A percentile compares a stretch with the other conserved stretches of the same genome.
These are phyloP conservation scores for Calidris pugnax DNA, from an alignment of 2,113 vertebrate genomes.

Conservation along the genomic window DNA sequence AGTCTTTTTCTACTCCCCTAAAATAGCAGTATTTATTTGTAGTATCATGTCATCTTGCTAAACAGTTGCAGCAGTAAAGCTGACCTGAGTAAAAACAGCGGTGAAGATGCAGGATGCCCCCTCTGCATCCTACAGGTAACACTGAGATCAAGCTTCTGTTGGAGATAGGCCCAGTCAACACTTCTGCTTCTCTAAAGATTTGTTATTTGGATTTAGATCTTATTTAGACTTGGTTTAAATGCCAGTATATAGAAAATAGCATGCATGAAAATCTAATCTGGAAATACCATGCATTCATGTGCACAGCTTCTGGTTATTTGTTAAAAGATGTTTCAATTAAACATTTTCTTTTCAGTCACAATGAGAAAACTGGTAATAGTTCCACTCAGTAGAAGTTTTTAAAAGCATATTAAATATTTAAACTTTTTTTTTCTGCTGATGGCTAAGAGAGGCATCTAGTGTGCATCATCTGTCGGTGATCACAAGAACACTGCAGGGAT, in stretches of 20 bases:
- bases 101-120: not conserved
- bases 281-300: not conserved
- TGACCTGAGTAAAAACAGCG: not conserved
- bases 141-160: not conserved
- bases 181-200: not conserved
- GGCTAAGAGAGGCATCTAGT: not conserved
- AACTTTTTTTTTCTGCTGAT: not conserved
- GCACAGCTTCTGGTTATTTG: not conserved
- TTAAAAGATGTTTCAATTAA: slow-evolving; percentile 34
- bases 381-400: not conserved
- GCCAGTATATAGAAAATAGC: not conserved
- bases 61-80: not conserved
- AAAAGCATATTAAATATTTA: slow-evolving; percentile 11
- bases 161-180: not conserved
- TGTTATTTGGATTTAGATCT: not conserved
- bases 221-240: not conserved
- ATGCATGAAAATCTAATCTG: not conserved
- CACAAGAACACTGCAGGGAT: not conserved
- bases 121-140: not conserved
- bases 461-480: not conserved
- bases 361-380: not conserved
- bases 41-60: not conserved
- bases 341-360: not conserved
- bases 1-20: no score
- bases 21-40: not conserved